Base-by-base conservation (phyloP, 2,888 invertebrate species). In the Synergus laeviventris region DNA sequence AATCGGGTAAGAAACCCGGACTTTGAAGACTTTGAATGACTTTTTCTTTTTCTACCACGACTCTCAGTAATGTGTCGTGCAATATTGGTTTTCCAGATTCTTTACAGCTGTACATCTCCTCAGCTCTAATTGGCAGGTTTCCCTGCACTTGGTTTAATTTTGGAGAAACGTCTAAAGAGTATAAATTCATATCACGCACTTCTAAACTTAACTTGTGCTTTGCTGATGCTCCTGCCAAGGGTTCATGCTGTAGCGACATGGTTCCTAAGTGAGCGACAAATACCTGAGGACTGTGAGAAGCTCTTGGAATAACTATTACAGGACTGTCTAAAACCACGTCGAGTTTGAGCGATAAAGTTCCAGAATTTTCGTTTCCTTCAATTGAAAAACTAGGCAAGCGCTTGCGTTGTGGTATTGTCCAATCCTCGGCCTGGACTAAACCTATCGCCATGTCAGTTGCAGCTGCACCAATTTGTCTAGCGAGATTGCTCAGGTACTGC, bases 381-480 rank as follows among this genome's bases (percentile, higher is more conserved):
- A 92, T 88, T 5, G 90, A 87, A 18, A 90, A 83, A 89, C 92
- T 84, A 89, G 91, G 85, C 85, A 91, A 78, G 83, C 93, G 85
- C 92, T 93, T 91, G 45, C 92, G 88, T 85, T 94, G 89, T 84
- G 92, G 92, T 14, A 91, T 86, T 3, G 87, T 79, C 90, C 91
- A 90, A 59, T 91, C 91, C 0, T 94, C 94, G 36, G 95, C 94
- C 83, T 96, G 95, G 3, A 97, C 96, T 77, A 98, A 93, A 0
- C 97, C 97, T 79, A 96, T 94, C 36, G 98, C 98, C 94, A 98
- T 97, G 91, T 98, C 98, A 0, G 97, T 96, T 49, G 98, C 98
- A 75, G 98, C 98, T 75, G 95, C 95, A 83, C 96, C 95, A 84
- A 98, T 95, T 74, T 97, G 96, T 75, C 95, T 93, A 16, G 97